Conservation (phyloP, 1,140 invertebrate genomes). For the Metopolophium dirhodum region DNA sequence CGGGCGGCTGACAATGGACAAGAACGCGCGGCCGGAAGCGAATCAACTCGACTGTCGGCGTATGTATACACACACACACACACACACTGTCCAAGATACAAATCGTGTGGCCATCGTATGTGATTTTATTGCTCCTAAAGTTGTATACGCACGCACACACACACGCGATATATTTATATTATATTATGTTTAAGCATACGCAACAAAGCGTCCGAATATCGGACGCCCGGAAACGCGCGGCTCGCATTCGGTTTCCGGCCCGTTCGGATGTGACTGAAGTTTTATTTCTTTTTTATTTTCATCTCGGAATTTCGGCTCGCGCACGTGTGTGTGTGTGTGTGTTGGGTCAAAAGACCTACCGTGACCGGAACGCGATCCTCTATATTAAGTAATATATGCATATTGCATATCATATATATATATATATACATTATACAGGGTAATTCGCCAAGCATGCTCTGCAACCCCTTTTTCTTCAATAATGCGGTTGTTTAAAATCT, state of each 20-base stretch:
- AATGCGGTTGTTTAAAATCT: too few relatives aligned
- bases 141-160: not conserved
- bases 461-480: too few relatives aligned
- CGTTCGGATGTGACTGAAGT: not conserved
- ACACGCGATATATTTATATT: not conserved
- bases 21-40: constrained; percentile 42
- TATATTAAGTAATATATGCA: not conserved
- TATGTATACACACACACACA: not conserved
- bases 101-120: not conserved
- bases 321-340: not conserved
- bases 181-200: not conserved
- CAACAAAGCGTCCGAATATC: constrained; percentile 44
- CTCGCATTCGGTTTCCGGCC: constrained; percentile 10
- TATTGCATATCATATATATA: not conserved
- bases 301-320: not conserved
- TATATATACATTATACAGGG: not conserved
- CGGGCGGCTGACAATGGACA: constrained; percentile 28
- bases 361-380: constrained; percentile 42
- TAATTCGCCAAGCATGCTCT: too few relatives aligned
- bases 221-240: constrained; percentile 49
- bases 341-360: not conserved
- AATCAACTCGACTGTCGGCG: constrained; percentile 48
- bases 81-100: not conserved
- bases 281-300: constrained; percentile 48
- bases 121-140: constrained; percentile 30